Conservation (phyloP, 2,113 vertebrate species). For the Spermophilus dauricus region DNA sequence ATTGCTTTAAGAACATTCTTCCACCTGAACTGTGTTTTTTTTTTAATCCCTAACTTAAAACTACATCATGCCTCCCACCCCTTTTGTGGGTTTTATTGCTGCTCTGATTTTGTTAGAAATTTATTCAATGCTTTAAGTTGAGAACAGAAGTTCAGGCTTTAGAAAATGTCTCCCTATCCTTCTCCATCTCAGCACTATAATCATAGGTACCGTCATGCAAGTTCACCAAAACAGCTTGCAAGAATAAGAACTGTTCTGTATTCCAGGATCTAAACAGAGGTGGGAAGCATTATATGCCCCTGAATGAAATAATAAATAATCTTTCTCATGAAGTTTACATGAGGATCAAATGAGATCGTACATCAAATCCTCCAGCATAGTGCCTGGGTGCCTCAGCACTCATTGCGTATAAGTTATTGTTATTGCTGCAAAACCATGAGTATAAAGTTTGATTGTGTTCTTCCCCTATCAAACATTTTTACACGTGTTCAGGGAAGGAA, state of each 20-base stretch:
- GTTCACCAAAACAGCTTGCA: neutral
- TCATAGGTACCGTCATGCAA: too few relatives aligned
- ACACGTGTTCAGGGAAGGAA: neutral
- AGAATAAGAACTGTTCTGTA: neutral
- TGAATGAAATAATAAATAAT: neutral
- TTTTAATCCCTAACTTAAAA: neutral
- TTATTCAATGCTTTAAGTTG: neutral
- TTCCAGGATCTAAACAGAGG: neutral
- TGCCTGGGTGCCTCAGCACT: rapidly evolving
- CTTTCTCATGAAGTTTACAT: neutral
- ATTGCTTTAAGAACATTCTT: constrained; percentile 15
- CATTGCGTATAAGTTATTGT: neutral
- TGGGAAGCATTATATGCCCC: neutral
- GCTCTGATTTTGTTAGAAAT: constrained; percentile 5
- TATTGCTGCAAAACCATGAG: neutral
- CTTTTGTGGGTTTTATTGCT: neutral
- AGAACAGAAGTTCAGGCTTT: neutral
- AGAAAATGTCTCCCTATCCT: neutral
- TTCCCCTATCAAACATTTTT: neutral
- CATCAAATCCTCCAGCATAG: too few relatives aligned
- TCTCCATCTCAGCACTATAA: neutral
- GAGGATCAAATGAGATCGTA: neutral
- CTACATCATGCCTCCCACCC: neutral
- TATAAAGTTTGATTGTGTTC: neutral
- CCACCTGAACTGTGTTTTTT: neutral